These are phyloP conservation scores for Eidolon dupreanum DNA, from an alignment of 2,797 vertebrate genomes.

Conservation along the genomic window DNA sequence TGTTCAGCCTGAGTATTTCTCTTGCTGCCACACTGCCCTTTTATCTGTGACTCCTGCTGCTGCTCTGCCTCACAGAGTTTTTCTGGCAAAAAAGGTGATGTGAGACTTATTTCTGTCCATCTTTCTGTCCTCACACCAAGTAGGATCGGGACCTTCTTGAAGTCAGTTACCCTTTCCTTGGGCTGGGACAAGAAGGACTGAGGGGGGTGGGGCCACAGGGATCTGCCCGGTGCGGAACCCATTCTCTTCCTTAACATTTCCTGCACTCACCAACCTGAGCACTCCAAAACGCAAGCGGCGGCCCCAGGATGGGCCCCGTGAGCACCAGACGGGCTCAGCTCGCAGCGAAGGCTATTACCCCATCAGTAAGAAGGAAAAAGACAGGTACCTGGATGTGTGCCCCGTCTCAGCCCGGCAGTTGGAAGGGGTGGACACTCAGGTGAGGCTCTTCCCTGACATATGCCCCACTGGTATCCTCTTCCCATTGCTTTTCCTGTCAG, in stretches of 20 bases:
- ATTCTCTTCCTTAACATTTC: slow-evolving; percentile 87
- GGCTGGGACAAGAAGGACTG: background rate
- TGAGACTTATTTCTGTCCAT: background rate
- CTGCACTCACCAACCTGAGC: slow-evolving; percentile 93
- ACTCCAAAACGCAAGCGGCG: slow-evolving; percentile 93
- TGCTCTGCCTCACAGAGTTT: background rate
- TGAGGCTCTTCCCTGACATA: slow-evolving; percentile 53
- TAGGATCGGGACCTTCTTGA: background rate
- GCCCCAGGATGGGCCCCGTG: slow-evolving; percentile 87
- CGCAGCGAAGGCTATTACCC: slow-evolving; percentile 95
- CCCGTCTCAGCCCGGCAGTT: slow-evolving; percentile 90
- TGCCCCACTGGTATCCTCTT: background rate
- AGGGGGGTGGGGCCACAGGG: background rate
- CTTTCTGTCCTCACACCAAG: background rate
- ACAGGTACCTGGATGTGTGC: slow-evolving; percentile 94
- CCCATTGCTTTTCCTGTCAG: background rate
- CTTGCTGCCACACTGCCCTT: background rate
- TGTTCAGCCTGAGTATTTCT: background rate
- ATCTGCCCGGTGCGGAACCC: background rate
- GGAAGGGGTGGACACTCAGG: slow-evolving; percentile 88
- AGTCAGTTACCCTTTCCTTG: background rate
- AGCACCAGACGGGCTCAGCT: slow-evolving; percentile 93
- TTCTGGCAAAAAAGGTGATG: background rate
- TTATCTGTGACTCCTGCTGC: background rate
- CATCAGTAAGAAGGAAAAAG: slow-evolving; percentile 96